Percentiles rank a stretch among this genome's conserved stretches.
Evolutionary conservation across 30 jellyfish, hydroid and myxozoan genomes (phyloP).

Genomic region (Aurelia sp.): DNA sequence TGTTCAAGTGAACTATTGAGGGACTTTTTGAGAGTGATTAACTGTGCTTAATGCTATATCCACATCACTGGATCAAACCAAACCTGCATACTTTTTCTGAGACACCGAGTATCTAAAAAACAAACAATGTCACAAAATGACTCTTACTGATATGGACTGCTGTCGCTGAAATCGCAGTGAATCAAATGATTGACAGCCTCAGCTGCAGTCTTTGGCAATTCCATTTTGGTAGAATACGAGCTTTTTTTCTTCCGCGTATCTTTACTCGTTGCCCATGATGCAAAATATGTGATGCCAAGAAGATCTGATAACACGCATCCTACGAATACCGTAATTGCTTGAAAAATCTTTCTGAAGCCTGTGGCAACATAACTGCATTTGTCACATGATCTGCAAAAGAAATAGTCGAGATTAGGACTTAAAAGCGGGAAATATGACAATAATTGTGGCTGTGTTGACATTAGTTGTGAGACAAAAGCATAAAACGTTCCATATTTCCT

Average conservation of each 20-base stretch:
- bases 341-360: neutral
- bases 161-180: neutral
- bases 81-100: too few species aligned
- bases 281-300: conserved; percentile 1
- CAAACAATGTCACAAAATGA: neutral
- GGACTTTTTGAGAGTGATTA: too few species aligned
- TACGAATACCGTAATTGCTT: neutral
- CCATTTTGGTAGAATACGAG: neutral
- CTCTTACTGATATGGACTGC: neutral
- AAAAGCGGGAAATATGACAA: too few species aligned
- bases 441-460: too few species aligned
- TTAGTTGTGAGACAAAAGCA: too few species aligned
- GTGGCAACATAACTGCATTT: neutral
- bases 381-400: neutral
- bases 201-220: neutral
- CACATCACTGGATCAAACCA: too few species aligned
- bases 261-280: neutral
- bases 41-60: too few species aligned
- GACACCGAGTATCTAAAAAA: neutral
- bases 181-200: conserved; percentile 12
- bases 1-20: too few species aligned
- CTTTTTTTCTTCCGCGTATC: neutral
- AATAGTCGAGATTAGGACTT: neutral
- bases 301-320: neutral
- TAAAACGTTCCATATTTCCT: too few species aligned